These are phyloP conservation scores for Oreocharis arfaki DNA, from an alignment of 2,113 vertebrate species.

Conservation along the genomic window DNA sequence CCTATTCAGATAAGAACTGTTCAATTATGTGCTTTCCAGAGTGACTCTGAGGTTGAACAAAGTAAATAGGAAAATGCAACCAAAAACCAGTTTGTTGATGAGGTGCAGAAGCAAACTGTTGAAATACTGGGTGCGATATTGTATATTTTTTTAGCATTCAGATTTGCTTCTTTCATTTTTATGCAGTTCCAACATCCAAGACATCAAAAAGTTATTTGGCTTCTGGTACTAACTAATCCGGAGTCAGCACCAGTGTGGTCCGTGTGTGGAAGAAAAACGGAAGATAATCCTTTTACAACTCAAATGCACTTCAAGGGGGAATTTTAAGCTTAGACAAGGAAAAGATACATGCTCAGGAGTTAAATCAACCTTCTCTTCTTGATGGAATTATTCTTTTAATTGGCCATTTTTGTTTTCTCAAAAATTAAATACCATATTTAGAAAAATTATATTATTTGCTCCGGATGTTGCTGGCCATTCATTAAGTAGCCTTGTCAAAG, in stretches of 20 bases:
- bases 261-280: accelerated
- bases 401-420: background rate
- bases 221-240: background rate
- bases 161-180: background rate
- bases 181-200: background rate
- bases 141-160: background rate
- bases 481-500: background rate
- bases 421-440: background rate
- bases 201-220: background rate
- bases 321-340: background rate
- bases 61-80: background rate
- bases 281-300: background rate
- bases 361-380: background rate
- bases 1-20: background rate
- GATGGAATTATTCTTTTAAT: background rate
- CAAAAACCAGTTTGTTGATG: background rate
- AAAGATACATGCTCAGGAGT: background rate
- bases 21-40: background rate
- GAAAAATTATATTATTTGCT: background rate
- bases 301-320: background rate
- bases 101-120: background rate
- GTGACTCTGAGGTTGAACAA: background rate
- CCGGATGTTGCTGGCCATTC: background rate
- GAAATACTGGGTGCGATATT: background rate
- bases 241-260: background rate